These are phyloP conservation scores for Procavia capensis DNA, from an alignment of 2,113 vertebrate species.

Conservation along the genomic window DNA sequence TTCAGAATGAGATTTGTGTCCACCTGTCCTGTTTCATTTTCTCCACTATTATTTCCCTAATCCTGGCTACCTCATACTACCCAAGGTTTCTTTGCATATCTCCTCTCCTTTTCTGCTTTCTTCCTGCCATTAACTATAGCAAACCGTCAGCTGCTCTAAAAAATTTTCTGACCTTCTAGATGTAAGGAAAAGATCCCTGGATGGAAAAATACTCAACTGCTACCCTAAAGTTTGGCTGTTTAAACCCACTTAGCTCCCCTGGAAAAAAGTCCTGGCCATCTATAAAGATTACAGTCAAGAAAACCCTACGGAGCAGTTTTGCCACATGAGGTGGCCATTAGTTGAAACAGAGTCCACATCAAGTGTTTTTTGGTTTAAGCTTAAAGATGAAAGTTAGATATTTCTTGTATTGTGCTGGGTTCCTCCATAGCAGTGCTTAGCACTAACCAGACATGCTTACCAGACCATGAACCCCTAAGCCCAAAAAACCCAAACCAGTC, in stretches of 20 bases:
- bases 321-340: background rate
- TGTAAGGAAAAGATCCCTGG: background rate
- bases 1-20: background rate
- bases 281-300: background rate
- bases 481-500: too few species aligned
- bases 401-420: background rate
- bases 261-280: background rate
- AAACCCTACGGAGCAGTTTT: background rate
- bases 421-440: background rate
- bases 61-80: background rate
- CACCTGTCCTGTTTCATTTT: background rate
- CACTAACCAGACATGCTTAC: background rate
- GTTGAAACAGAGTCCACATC: background rate
- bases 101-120: background rate
- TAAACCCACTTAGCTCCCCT: background rate
- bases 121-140: background rate
- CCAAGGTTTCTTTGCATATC: too few species aligned
- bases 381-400: background rate
- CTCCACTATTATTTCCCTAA: background rate
- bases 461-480: too few species aligned
- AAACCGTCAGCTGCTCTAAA: background rate
- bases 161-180: background rate
- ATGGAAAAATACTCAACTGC: background rate
- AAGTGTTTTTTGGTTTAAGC: background rate
- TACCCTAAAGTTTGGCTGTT: background rate